A percentile compares a stretch with the other conserved stretches of the same genome.
Conservation (phyloP, 2,113 vertebrate species). For the Proterorhinus semilunaris region DNA sequence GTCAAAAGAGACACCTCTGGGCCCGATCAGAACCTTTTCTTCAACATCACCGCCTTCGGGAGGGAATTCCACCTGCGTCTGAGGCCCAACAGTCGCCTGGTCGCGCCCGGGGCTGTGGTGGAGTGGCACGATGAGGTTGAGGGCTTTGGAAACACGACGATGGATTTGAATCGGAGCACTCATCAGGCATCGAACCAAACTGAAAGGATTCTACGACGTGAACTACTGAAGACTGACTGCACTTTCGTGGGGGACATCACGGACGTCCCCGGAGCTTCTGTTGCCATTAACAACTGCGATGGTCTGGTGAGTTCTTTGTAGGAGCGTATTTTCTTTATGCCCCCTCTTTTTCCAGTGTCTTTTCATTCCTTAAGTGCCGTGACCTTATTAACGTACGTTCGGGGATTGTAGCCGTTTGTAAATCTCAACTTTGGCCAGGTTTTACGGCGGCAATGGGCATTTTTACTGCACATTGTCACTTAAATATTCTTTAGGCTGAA, state of each 20-base stretch:
- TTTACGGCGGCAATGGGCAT: conserved; percentile 41
- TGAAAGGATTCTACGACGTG: conserved; percentile 77
- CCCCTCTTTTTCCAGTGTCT: conserved; percentile 12
- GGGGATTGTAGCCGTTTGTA: conserved; percentile 34
- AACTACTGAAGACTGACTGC: conserved; percentile 88
- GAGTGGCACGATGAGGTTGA: conserved; percentile 85
- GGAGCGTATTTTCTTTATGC: conserved; percentile 4
- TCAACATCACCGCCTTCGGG: conserved; percentile 91
- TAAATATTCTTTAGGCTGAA: conserved; percentile 32
- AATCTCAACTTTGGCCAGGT: conserved; percentile 26
- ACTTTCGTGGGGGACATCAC: conserved; percentile 93
- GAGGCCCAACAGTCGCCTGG: conserved; percentile 80
- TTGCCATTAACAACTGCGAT: conserved; percentile 98
- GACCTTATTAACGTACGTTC: conserved; percentile 55
- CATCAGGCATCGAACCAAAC: conserved; percentile 30
- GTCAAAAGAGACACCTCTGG: conserved; percentile 71
- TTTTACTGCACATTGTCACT: conserved; percentile 62
- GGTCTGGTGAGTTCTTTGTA: conserved; percentile 88
- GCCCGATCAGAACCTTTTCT: conserved; percentile 78
- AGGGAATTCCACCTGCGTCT: conserved; percentile 91
- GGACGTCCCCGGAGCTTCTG: conserved; percentile 86
- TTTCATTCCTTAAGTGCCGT: conserved; percentile 31
- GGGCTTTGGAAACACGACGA: conserved; percentile 20
- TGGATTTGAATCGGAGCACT: not conserved
- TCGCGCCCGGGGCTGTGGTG: conserved; percentile 86